These are phyloP conservation scores for Emmelina monodactyla DNA, from an alignment of 2,888 invertebrate genomes.

Conservation along the genomic window DNA sequence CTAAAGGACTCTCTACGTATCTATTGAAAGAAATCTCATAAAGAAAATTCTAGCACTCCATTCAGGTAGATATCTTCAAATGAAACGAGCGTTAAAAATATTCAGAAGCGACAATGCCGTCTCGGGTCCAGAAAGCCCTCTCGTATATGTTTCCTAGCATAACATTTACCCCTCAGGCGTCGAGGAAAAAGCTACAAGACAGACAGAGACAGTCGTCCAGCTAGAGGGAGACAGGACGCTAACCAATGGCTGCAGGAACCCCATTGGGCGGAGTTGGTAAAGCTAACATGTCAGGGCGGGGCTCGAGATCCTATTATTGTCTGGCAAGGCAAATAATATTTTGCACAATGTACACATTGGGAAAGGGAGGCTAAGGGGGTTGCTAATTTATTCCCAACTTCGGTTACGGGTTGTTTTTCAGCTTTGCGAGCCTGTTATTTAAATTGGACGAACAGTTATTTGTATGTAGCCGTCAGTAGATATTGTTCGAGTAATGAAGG, in stretches of 20 bases:
- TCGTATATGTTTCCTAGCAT: constrained; percentile 65
- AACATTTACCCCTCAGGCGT: constrained; percentile 67
- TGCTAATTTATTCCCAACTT: constrained; percentile 67
- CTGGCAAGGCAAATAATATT: constrained; percentile 77
- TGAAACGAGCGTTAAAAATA: constrained; percentile 60
- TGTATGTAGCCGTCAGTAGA: constrained; percentile 50
- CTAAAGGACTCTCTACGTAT: constrained; percentile 32
- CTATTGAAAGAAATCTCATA: constrained; percentile 56
- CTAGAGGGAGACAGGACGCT: constrained; percentile 26
- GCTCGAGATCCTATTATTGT: constrained; percentile 65
- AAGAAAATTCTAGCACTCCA: constrained; percentile 59
- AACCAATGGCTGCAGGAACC: constrained; percentile 35
- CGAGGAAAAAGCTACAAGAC: constrained; percentile 53
- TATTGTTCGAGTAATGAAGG: constrained; percentile 57
- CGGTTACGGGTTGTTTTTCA: constrained; percentile 66
- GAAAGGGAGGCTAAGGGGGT: constrained; percentile 41
- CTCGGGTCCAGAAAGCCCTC: constrained; percentile 56
- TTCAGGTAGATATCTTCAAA: constrained; percentile 58
- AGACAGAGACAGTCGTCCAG: constrained; percentile 23
- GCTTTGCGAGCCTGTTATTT: constrained; percentile 65
- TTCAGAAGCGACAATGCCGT: constrained; percentile 49
- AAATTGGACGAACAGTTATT: constrained; percentile 62
- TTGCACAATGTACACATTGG: constrained; percentile 76
- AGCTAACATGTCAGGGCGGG: constrained; percentile 67
- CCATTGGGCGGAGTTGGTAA: constrained; percentile 46